These are phyloP conservation scores for Tetramorium alpestre DNA, from an alignment of 1,140 invertebrate genomes.

Conservation along the genomic window DNA sequence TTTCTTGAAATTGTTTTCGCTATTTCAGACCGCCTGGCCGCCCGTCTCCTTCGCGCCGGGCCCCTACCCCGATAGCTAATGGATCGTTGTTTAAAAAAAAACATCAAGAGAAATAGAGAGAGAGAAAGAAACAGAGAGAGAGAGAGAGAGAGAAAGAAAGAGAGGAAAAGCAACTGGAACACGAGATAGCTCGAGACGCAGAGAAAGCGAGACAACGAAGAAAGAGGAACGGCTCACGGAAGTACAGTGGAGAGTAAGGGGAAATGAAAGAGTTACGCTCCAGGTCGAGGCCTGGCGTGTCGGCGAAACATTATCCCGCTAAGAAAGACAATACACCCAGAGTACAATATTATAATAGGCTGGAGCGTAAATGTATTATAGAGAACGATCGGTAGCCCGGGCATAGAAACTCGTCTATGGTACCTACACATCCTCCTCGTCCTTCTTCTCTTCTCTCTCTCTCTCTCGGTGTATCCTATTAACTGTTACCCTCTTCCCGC, in stretches of 20 bases:
- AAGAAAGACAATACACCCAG: conserved; percentile 76
- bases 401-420: conserved; percentile 73
- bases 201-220: conserved; percentile 34
- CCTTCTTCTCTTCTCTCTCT: conserved; percentile 5
- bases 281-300: conserved; percentile 75
- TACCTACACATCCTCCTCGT: conserved; percentile 41
- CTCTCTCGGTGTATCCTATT: conserved; percentile 66
- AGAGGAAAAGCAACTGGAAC: conserved; percentile 3
- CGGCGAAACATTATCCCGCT: conserved; percentile 75
- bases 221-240: conserved; percentile 39
- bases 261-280: conserved; percentile 75
- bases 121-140: background rate
- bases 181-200: conserved; percentile 33
- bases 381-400: conserved; percentile 74
- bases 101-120: background rate
- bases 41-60: conserved; percentile 36
- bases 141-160: background rate
- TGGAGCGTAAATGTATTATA: conserved; percentile 76
- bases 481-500: conserved; percentile 65
- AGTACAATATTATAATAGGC: conserved; percentile 80
- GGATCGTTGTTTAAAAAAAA: conserved; percentile 67
- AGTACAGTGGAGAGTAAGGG: conserved; percentile 55
- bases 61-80: conserved; percentile 65
- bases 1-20: conserved; percentile 85
- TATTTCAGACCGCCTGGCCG: conserved; percentile 74